Evolutionary conservation across 2,113 vertebrate species (phyloP), one percentile per base, ranked within the genome.

Genomic region (Plecotus auritus): DNA sequence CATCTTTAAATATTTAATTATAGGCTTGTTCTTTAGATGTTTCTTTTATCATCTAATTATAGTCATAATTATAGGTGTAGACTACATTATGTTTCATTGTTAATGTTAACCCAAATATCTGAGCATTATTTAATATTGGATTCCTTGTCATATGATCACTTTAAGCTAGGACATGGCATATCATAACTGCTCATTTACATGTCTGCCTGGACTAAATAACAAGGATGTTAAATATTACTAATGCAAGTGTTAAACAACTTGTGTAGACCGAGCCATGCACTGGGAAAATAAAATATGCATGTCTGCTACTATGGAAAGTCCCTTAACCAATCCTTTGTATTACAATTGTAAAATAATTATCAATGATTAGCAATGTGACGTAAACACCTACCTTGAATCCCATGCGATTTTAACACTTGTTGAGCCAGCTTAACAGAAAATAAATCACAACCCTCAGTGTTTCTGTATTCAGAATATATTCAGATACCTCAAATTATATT

Each of bases 1-100:
- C 42, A 26, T 0, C 86, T 93, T 96, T 85, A 70, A 96, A 96
- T 85, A 64, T 67, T 51, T 95, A 95, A 96, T 97, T 93, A 94
- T 10, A 94, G 72, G 66, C 13, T 85, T 85, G 20, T 73, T 88
- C 74, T 84, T 84, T 73, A 66, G 64, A 82, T 23, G 74, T 64
- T 76, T 84, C 45, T 94, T 94, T 87, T 90, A 91, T 85, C n/a
- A 51, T 54, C 84, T 56, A 77, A 59, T 81, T 88, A 56, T 2
- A 93, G 77, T 64, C 51, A 86, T 81, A 72, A 88, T 83, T 91
- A 93, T 9, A 96, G 49, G 66, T 87, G 7, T 37, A 84, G 35
- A 7, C n/a, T 93, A 93, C 28, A 87, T 51, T 77, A 66, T 64
- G n/a, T 89, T 89, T 93, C 85, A 90, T 22, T 91, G 73, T 93